Evolutionary conservation across 2,888 invertebrate species (phyloP), one percentile per base, ranked within the genome.

Genomic region (Corbicula japonica): DNA sequence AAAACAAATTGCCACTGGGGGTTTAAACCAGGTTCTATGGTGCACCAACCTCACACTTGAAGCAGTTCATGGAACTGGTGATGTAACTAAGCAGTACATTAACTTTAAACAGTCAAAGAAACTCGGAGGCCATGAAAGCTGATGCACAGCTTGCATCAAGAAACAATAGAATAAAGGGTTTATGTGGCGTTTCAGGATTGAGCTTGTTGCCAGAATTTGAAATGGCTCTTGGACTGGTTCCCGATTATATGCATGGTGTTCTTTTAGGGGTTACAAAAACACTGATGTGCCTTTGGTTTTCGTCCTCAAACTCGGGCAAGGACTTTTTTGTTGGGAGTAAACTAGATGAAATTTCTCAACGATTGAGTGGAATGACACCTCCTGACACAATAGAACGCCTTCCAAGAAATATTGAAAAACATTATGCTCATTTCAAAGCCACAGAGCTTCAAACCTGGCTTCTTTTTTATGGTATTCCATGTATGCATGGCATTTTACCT

Each of bases 381-480:
- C 69, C 69, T n/a, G 48, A 61, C 30, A 35, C 8, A 4, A 50
- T 74, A n/a, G 66, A 74, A 38, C 4, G 75, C 10, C 26, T 75
- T 5, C 75, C 61, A 34, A 18, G 75, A 10, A 46, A 75, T 38
- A 8, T 69, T 1, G 69, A 69, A 54, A 69, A 60, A 54, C 34
- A 75, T 32, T 74, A 74, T 50, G 15, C 10, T 26, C 34, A 74
- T 50, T 74, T 74, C 26, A 74, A 74, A 74, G 68, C 74, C 12
- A 66, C 74, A n/a, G 74, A 74, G 41, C 35, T 66, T 30, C 74
- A 74, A 46, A 21, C 60, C 15, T 74, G 58, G 58, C 48, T 74
- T 4, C 66, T 74, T 5, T 74, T 34, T 38, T 74, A 74, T 54
- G 30, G 23, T 28, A 1, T 74, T 1, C 74, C 74, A 23, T 74